Percentiles rank a stretch among this genome's conserved stretches.
phyloP scores from a whole-genome alignment of 2,888 invertebrate genomes.

The Chironomus tentans region DNA sequence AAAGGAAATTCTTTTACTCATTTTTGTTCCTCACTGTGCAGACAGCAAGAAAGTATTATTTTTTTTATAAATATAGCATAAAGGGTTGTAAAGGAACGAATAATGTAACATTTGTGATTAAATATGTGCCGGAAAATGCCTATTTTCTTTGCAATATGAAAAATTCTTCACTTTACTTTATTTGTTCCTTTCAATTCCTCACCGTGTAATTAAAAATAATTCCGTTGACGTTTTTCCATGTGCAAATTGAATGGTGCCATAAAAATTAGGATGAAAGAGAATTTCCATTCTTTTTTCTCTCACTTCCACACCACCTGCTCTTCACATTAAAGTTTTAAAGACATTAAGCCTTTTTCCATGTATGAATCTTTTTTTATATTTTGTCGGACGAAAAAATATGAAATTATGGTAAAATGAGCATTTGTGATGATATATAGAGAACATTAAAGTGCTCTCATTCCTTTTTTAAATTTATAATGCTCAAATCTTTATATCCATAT shows the following conservation, averaged over 20 bases:
- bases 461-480: not conserved
- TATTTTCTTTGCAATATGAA: not conserved
- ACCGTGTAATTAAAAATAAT: slow-evolving; percentile 16
- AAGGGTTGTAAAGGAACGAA: not conserved
- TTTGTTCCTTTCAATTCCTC: not conserved
- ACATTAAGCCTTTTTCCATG: not conserved
- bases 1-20: too few relatives aligned
- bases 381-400: not conserved
- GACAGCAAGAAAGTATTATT: not conserved
- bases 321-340: not conserved
- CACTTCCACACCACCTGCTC: not conserved
- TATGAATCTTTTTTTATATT: not conserved
- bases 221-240: slow-evolving; percentile 21
- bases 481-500: not conserved
- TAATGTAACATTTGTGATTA: not conserved
- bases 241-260: not conserved
- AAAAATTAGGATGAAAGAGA: not conserved
- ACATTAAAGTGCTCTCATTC: not conserved
- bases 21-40: too few relatives aligned
- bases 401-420: not conserved
- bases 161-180: too few relatives aligned
- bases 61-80: not conserved
- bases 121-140: not conserved
- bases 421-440: not conserved
- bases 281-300: not conserved